These are phyloP conservation scores for Gorsachius goisagi DNA, from an alignment of 2,113 vertebrate species.

Conservation along the genomic window DNA sequence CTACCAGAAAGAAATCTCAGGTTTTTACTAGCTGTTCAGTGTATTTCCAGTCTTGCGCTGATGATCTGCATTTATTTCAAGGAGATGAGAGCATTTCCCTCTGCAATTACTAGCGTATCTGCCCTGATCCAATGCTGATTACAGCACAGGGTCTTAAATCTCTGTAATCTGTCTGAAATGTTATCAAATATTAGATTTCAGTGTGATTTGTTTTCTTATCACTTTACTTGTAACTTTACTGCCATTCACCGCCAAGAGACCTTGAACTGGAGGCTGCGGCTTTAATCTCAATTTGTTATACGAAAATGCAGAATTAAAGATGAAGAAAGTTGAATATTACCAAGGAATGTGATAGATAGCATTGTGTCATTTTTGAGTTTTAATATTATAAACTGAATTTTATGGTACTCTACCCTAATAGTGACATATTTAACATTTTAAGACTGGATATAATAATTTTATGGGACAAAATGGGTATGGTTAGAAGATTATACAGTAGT, in stretches of 20 bases:
- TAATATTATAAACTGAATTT: slow-evolving; percentile 75
- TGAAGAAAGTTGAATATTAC: slow-evolving; percentile 54
- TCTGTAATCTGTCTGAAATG: slow-evolving; percentile 20
- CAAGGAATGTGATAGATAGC: slow-evolving; percentile 66
- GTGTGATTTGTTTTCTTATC: slow-evolving; percentile 51
- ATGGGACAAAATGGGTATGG: slow-evolving; percentile 73
- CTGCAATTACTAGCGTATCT: not conserved
- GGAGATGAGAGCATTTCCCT: not conserved
- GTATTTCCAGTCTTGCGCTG: not conserved
- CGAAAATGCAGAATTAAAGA: slow-evolving; percentile 73
- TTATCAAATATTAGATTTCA: slow-evolving; percentile 43
- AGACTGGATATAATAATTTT: slow-evolving; percentile 74
- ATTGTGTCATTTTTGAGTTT: slow-evolving; percentile 60
- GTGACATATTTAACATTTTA: slow-evolving; percentile 78
- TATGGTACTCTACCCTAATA: slow-evolving; percentile 52
- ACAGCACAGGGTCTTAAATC: slow-evolving; percentile 19
- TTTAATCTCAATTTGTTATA: slow-evolving; percentile 61
- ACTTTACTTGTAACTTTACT: not conserved
- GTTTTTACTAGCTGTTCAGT: not conserved
- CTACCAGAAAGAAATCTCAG: not conserved
- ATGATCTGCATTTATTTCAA: slow-evolving; percentile 26
- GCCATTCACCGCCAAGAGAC: slow-evolving; percentile 50
- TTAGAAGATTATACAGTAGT: slow-evolving; percentile 66
- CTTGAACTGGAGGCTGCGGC: slow-evolving; percentile 14
- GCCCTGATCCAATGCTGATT: not conserved